Percentiles rank a stretch among this genome's conserved stretches.
These are phyloP conservation scores for Hyaena hyaena DNA, from an alignment of 2,113 vertebrate genomes.

Conservation along the genomic window DNA sequence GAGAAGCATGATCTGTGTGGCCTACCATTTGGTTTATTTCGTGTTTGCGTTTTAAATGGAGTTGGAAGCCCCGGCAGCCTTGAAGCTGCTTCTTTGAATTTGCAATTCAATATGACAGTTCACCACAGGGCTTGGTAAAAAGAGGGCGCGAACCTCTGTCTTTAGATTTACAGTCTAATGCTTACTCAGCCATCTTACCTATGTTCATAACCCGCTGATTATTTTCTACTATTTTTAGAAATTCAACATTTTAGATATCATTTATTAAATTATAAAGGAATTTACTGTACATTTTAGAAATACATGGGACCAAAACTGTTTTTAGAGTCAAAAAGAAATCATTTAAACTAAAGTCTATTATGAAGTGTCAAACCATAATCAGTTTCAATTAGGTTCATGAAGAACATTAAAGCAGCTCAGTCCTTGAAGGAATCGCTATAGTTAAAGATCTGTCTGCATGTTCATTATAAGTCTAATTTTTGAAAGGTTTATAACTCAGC, in stretches of 20 bases:
- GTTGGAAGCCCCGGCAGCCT: background rate
- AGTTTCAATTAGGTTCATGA: constrained; percentile 33
- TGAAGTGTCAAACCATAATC: constrained; percentile 46
- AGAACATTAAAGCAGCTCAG: background rate
- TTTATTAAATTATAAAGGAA: constrained; percentile 23
- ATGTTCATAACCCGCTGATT: no score
- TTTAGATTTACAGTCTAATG: no score
- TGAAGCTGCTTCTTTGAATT: no score
- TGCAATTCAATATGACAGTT: no score
- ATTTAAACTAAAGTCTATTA: constrained; percentile 41
- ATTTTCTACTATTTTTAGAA: background rate
- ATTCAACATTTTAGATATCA: background rate
- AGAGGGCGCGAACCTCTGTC: no score
- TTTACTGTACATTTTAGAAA: constrained; percentile 63
- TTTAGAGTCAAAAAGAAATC: constrained; percentile 3
- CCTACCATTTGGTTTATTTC: background rate
- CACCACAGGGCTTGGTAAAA: no score
- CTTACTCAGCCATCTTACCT: no score
- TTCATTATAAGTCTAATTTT: constrained; percentile 63
- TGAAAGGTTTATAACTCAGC: constrained; percentile 46
- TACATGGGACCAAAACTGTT: background rate
- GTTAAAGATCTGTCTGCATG: constrained; percentile 35
- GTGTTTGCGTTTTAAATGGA: background rate
- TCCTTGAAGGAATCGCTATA: background rate
- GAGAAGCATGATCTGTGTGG: background rate